phyloP scores from a whole-genome alignment of 2,113 vertebrate species.

The Sinocyclocheilus maitianheensis region DNA sequence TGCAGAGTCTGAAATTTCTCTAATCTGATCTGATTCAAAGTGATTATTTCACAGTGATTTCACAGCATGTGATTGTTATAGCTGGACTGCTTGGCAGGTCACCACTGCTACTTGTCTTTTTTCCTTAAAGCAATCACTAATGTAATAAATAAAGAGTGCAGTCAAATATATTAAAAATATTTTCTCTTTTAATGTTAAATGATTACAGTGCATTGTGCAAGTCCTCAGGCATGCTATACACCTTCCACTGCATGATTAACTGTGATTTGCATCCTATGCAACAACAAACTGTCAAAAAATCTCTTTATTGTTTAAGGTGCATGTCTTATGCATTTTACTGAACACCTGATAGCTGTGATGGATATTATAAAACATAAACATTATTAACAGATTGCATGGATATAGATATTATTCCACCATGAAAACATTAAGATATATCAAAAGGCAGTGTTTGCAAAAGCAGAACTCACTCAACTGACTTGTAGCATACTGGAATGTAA shows the following conservation, averaged over 20 bases:
- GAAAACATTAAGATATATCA: background rate
- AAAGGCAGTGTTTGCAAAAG: background rate
- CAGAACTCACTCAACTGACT: background rate
- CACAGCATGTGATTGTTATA: background rate
- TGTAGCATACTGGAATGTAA: conserved; percentile 5
- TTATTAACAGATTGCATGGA: background rate
- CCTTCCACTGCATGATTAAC: background rate
- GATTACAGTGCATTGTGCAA: conserved; percentile 20
- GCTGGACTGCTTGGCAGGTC: background rate
- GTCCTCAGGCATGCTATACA: conserved; percentile 7
- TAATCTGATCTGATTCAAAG: background rate
- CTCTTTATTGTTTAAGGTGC: background rate
- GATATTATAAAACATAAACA: background rate
- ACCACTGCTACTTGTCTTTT: background rate
- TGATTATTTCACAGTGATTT: background rate
- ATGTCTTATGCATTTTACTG: background rate
- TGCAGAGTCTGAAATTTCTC: background rate
- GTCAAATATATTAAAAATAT: conserved; percentile 32
- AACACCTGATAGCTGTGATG: conserved; percentile 10
- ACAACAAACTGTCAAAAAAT: conserved; percentile 2
- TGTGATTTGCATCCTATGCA: conserved; percentile 16
- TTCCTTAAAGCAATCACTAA: background rate
- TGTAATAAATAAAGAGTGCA: background rate
- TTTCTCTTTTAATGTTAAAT: conserved; percentile 26
- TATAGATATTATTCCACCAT: background rate